Evolutionary conservation across 2,113 vertebrate species (phyloP).

Genomic region (Psammodynastes pulverulentus): DNA sequence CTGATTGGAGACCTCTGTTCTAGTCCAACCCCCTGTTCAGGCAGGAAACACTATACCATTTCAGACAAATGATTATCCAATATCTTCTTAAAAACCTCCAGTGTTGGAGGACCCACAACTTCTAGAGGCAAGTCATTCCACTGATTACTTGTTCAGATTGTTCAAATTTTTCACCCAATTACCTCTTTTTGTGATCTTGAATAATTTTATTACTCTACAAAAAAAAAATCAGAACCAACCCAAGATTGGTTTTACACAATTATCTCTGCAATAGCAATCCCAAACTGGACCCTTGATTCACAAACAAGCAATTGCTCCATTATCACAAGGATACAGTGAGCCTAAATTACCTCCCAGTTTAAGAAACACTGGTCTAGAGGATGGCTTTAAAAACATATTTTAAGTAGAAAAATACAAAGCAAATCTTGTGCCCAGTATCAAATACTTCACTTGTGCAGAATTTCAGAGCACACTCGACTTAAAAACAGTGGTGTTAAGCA

Average conservation of each 20-base stretch:
- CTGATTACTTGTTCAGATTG: neutral
- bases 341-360: neutral
- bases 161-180: neutral
- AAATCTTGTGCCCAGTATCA: neutral
- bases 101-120: neutral
- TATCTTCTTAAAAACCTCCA: neutral
- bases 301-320: neutral
- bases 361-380: neutral
- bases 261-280: neutral
- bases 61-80: neutral
- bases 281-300: neutral
- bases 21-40: neutral
- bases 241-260: neutral
- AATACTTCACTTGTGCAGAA: neutral
- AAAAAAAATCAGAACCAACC: neutral
- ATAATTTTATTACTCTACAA: neutral
- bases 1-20: no score
- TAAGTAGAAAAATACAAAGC: neutral
- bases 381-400: neutral
- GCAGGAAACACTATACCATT: neutral
- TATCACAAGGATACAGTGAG: neutral
- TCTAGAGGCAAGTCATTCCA: neutral
- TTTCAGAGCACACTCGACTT: neutral
- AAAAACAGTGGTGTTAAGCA: neutral
- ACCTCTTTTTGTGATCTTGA: neutral